phyloP scores from a whole-genome alignment of 2,113 vertebrate species.

The Ameiurus melas region DNA sequence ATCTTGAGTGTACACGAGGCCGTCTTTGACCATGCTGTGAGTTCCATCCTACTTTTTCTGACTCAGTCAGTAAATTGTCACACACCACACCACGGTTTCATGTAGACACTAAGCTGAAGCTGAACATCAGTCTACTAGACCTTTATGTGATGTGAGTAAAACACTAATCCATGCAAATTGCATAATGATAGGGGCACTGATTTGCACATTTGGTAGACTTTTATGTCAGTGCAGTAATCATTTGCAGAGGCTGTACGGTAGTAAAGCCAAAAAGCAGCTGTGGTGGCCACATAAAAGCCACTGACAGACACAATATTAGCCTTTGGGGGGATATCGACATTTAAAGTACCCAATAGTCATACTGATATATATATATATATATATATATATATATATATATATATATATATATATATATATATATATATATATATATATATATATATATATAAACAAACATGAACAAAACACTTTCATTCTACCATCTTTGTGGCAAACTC shows the following conservation, averaged over 20 bases:
- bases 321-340: constrained; percentile 53
- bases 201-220: constrained; percentile 63
- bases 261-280: constrained; percentile 67
- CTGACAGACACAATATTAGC: constrained; percentile 62
- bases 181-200: constrained; percentile 66
- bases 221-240: constrained; percentile 65
- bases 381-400: too few species aligned
- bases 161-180: constrained; percentile 65
- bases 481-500: too few species aligned
- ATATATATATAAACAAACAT: too few species aligned
- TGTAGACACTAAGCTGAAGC: constrained; percentile 51
- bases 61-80: constrained; percentile 19
- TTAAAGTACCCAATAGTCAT: neutral
- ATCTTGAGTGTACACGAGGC: neutral
- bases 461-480: too few species aligned
- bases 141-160: constrained; percentile 66
- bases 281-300: constrained; percentile 61
- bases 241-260: constrained; percentile 58
- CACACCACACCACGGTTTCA: constrained; percentile 47
- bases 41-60: neutral
- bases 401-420: too few species aligned
- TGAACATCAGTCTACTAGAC: constrained; percentile 59
- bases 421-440: too few species aligned
- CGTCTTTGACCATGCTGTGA: neutral
- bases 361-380: neutral